phyloP scores from a whole-genome alignment of 2,797 vertebrate genomes.

The Aeoliscus strigatus region DNA sequence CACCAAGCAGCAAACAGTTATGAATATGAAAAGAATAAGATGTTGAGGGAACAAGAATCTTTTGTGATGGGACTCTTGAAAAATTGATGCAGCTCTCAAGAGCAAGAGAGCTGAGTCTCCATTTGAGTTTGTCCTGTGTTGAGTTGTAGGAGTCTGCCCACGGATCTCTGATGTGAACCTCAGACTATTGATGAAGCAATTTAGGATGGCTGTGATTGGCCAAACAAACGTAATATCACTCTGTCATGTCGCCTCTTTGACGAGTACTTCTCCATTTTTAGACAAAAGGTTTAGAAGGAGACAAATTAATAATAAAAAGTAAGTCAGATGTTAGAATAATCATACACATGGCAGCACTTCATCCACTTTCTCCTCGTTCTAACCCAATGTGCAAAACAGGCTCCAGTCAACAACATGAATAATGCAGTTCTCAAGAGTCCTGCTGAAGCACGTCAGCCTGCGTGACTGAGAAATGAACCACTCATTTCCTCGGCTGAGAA shows the following conservation, averaged over 20 bases:
- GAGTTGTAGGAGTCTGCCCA: conserved; percentile 26
- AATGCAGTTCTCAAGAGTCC: conserved; percentile 71
- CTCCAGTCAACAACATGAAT: conserved; percentile 74
- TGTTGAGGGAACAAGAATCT: conserved; percentile 47
- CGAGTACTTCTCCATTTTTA: background rate
- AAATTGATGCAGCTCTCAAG: conserved; percentile 60
- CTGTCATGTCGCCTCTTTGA: background rate
- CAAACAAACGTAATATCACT: conserved; percentile 1
- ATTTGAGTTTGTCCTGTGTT: conserved; percentile 38
- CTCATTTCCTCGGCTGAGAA: conserved; percentile 54
- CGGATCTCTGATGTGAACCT: conserved; percentile 20
- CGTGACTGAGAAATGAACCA: conserved; percentile 54
- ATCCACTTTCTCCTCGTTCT: conserved; percentile 49
- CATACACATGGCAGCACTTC: conserved; percentile 33
- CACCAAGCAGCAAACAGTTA: conserved; percentile 47
- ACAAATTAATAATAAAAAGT: conserved; percentile 5
- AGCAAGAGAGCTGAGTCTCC: conserved; percentile 27
- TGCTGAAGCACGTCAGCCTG: conserved; percentile 60
- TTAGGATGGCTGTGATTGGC: conserved; percentile 3
- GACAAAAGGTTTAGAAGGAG: background rate
- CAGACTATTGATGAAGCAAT: conserved; percentile 9
- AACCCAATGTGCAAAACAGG: conserved; percentile 58
- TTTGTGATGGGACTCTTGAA: conserved; percentile 62
- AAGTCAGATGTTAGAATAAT: conserved; percentile 8
- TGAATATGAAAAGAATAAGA: conserved; percentile 59